A percentile compares a stretch with the other conserved stretches of the same genome.
phyloP scores from a whole-genome alignment of 2,888 invertebrate genomes.

The Apotomis turbidana region DNA sequence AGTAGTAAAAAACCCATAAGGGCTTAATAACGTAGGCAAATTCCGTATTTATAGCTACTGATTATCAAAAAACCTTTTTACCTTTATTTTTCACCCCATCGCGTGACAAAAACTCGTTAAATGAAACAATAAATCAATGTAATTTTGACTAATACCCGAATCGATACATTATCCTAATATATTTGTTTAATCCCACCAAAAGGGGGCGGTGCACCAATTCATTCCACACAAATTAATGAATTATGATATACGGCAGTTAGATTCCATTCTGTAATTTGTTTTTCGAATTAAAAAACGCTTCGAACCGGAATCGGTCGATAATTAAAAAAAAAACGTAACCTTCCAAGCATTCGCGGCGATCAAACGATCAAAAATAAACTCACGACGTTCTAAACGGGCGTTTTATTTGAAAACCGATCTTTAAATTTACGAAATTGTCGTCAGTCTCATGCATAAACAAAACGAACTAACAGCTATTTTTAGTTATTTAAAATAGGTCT shows the following conservation, averaged over 20 bases:
- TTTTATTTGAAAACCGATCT: conserved; percentile 38
- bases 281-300: conserved; percentile 35
- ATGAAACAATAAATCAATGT: conserved; percentile 64
- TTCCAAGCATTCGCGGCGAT: conserved; percentile 26
- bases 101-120: conserved; percentile 66
- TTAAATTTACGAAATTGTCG: conserved; percentile 39
- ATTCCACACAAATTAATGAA: conserved; percentile 57
- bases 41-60: conserved; percentile 30
- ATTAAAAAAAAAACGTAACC: conserved; percentile 24
- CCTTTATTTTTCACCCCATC: conserved; percentile 50
- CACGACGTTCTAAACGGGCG: conserved; percentile 31
- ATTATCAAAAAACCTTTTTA: conserved; percentile 31
- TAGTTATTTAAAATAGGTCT: conserved; percentile 23
- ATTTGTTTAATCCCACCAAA: conserved; percentile 69
- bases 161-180: conserved; percentile 64
- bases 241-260: conserved; percentile 53
- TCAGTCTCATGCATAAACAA: not conserved
- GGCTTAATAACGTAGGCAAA: conserved; percentile 12
- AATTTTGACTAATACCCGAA: conserved; percentile 62
- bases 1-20: conserved; percentile 9
- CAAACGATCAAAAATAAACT: conserved; percentile 39
- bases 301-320: conserved; percentile 19
- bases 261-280: conserved; percentile 36
- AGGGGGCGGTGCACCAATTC: conserved; percentile 54
- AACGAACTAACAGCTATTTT: conserved; percentile 15